phyloP scores from a whole-genome alignment of 1,140 invertebrate species.

The Diachasmimorpha longicaudata region DNA sequence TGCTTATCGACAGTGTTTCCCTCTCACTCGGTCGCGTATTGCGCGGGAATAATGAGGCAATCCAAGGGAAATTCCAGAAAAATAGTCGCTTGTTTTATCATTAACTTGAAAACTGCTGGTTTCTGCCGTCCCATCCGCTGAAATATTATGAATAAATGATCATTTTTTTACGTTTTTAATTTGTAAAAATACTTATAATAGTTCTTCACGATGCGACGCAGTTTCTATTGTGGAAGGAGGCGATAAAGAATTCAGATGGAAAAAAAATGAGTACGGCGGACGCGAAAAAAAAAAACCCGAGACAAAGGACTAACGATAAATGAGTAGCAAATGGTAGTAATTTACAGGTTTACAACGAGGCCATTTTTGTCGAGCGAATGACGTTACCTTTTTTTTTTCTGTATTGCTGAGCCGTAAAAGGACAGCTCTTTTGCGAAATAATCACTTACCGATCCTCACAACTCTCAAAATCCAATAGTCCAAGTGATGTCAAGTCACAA shows the following conservation, averaged over 20 bases:
- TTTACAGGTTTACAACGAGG: not conserved
- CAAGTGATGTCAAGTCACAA: too few species aligned
- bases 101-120: not conserved
- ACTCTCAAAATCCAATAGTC: not conserved
- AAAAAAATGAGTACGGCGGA: not conserved
- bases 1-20: not conserved
- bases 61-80: conserved; percentile 2
- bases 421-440: not conserved
- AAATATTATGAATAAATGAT: not conserved
- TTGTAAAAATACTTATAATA: not conserved
- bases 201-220: not conserved
- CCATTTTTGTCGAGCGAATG: conserved; percentile 11
- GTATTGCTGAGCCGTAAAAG: not conserved
- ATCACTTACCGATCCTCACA: not conserved
- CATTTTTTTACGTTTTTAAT: too few species aligned
- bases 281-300: not conserved
- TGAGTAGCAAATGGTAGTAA: too few species aligned
- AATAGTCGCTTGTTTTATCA: conserved; percentile 12
- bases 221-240: not conserved
- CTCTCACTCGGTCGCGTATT: conserved; percentile 2
- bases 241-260: not conserved
- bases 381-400: conserved; percentile 8
- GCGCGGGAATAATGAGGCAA: conserved; percentile 20
- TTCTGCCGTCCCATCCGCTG: not conserved
- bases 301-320: not conserved